A percentile compares a stretch with the other conserved stretches of the same genome.
phyloP scores from a whole-genome alignment of 2,113 vertebrate species.

The Anser brachyrhynchus region DNA sequence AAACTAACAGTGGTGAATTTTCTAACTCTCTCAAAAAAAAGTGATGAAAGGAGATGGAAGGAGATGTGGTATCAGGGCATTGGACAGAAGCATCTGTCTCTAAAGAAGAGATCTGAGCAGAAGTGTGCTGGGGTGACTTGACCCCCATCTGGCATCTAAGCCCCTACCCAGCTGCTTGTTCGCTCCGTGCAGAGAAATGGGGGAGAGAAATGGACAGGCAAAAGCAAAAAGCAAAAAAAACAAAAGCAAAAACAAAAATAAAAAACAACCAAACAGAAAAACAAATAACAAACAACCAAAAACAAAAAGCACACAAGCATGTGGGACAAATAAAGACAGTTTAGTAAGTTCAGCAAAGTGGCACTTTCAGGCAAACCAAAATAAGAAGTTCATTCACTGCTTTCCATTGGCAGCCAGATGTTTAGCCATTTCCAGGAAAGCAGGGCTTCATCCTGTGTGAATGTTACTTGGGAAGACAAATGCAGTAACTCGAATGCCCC shows the following conservation, averaged over 20 bases:
- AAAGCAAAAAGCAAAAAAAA: not conserved
- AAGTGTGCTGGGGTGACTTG: not conserved
- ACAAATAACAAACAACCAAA: no score
- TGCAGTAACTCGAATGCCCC: not conserved
- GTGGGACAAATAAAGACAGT: no score
- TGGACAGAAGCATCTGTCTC: not conserved
- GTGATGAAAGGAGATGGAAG: not conserved
- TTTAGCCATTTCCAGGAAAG: not conserved
- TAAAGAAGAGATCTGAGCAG: not conserved
- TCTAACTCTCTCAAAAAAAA: not conserved
- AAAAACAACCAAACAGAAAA: no score
- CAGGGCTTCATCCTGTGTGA: not conserved
- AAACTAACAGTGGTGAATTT: not conserved
- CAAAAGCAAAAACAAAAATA: no score
- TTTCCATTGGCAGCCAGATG: not conserved
- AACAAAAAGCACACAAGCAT: no score
- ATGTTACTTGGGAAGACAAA: not conserved
- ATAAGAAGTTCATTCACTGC: not conserved
- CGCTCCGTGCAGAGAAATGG: accelerated
- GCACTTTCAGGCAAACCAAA: not conserved
- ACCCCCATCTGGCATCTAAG: not conserved
- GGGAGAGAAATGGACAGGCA: not conserved
- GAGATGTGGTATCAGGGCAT: not conserved
- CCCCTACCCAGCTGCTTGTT: accelerated
- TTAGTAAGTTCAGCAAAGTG: not conserved